These are phyloP conservation scores for Pseudorasbora parva DNA, from an alignment of 2,113 vertebrate species.

Conservation along the genomic window DNA sequence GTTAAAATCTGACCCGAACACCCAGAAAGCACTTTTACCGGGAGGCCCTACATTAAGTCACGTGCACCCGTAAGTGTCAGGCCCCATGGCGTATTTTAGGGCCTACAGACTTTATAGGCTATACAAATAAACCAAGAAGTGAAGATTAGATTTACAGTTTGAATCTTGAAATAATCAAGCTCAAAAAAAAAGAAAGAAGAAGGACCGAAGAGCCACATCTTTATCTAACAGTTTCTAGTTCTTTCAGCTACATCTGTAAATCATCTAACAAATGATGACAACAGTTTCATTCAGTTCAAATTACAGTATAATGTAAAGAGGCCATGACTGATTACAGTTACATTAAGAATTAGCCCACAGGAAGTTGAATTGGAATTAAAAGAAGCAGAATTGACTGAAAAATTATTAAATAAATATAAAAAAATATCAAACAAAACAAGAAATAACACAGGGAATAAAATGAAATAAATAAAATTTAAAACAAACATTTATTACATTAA, in stretches of 20 bases:
- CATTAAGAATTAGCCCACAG: too few relatives aligned
- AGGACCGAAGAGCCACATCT: not conserved
- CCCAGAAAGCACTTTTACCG: conserved; percentile 42
- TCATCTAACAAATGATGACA: not conserved
- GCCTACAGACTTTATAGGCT: not conserved
- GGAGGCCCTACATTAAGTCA: conserved; percentile 17
- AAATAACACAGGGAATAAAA: too few relatives aligned
- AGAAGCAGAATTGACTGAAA: too few relatives aligned
- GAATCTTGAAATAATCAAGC: conserved; percentile 11
- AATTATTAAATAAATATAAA: too few relatives aligned
- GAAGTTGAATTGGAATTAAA: too few relatives aligned
- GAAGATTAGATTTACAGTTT: not conserved
- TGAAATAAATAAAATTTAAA: too few relatives aligned
- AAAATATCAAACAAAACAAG: too few relatives aligned
- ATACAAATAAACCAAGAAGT: not conserved
- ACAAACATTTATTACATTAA: too few relatives aligned
- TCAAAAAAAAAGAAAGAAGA: not conserved
- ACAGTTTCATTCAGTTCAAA: too few relatives aligned
- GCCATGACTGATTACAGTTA: too few relatives aligned
- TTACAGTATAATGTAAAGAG: too few relatives aligned
- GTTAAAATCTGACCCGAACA: conserved; percentile 51
- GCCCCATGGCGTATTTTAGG: conserved; percentile 13
- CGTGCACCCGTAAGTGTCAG: not conserved
- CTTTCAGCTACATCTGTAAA: not conserved
- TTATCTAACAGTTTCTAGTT: not conserved